Conservation (phyloP, 2,888 invertebrate species). For the Acrocera orbiculus region DNA sequence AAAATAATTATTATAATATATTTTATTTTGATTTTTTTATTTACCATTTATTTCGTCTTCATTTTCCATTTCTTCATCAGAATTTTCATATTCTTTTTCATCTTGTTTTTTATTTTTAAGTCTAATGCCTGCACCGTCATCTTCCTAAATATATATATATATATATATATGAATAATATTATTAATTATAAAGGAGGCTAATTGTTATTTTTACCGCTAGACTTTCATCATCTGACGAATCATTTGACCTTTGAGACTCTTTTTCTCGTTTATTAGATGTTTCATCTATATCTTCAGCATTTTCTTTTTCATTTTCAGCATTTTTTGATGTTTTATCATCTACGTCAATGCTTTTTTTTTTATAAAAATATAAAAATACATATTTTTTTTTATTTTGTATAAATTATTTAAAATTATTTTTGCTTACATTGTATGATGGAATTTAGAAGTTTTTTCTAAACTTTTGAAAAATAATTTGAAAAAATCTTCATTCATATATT, state of each 20-base stretch:
- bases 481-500: conserved; percentile 55
- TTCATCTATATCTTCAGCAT: conserved; percentile 4
- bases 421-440: conserved; percentile 23
- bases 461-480: conserved; percentile 50
- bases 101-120: conserved; percentile 38
- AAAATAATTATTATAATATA: no score
- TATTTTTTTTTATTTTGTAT: not conserved
- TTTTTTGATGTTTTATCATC: conserved; percentile 24
- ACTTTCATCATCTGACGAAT: conserved; percentile 14
- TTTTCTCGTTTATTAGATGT: not conserved
- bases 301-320: conserved; percentile 28
- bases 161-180: not conserved
- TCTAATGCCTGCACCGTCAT: conserved; percentile 31
- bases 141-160: conserved; percentile 10
- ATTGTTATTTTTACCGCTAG: conserved; percentile 14
- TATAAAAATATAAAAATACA: not conserved
- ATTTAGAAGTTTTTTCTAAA: no score
- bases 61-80: conserved; percentile 10
- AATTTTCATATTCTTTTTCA: conserved; percentile 46
- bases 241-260: not conserved
- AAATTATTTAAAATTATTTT: not conserved
- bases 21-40: no score
- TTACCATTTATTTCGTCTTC: no score
- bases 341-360: conserved; percentile 34
- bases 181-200: not conserved